phyloP scores from a whole-genome alignment of 2,888 invertebrate species.

The Hyposoter didymator region DNA sequence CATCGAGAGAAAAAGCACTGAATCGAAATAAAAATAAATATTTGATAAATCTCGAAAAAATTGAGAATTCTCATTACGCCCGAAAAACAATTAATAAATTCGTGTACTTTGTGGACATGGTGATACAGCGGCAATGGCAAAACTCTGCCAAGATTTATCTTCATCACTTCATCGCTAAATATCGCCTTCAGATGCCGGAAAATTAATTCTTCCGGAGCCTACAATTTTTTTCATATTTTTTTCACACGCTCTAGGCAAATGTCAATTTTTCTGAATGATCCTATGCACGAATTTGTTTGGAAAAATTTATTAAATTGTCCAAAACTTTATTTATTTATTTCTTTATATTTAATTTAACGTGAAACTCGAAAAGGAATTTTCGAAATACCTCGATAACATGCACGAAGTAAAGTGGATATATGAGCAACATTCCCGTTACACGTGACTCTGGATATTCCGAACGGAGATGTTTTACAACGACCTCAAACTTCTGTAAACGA shows the following conservation, averaged over 20 bases:
- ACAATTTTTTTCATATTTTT: background rate
- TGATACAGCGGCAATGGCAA: slow-evolving; percentile 73
- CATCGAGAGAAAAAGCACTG: slow-evolving; percentile 76
- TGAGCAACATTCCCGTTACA: slow-evolving; percentile 74
- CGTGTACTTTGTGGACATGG: slow-evolving; percentile 72
- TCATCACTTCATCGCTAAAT: slow-evolving; percentile 35
- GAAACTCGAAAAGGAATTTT: background rate
- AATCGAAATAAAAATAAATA: background rate
- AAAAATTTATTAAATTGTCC: background rate
- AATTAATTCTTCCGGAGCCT: slow-evolving; percentile 77
- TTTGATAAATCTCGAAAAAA: background rate
- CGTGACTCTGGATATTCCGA: slow-evolving; percentile 67
- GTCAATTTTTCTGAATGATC: background rate
- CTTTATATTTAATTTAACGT: too few relatives aligned
- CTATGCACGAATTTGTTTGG: too few relatives aligned
- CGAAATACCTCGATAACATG: slow-evolving; percentile 76
- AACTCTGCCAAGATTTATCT: slow-evolving; percentile 67
- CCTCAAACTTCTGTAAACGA: slow-evolving; percentile 69
- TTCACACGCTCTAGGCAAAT: background rate
- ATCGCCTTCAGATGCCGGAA: slow-evolving; percentile 73
- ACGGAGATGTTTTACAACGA: slow-evolving; percentile 68
- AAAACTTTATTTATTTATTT: too few relatives aligned
- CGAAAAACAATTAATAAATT: background rate
- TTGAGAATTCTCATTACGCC: too few relatives aligned
- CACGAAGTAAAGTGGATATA: slow-evolving; percentile 76